Conservation (phyloP, 2,113 vertebrate genomes). For the Electrona antarctica region DNA sequence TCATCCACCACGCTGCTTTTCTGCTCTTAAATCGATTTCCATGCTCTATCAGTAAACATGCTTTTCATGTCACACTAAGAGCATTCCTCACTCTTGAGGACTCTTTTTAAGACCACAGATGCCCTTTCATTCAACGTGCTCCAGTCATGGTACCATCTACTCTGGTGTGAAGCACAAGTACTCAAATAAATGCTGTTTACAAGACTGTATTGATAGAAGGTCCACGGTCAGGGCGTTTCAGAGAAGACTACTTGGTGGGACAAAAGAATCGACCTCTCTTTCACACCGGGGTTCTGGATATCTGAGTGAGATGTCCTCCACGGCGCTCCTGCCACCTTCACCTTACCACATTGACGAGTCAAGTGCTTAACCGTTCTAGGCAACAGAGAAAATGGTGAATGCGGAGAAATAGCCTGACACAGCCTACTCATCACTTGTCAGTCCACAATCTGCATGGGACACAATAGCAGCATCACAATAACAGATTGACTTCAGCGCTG, state of each 20-base stretch:
- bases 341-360: slow-evolving; percentile 3
- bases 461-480: slow-evolving; percentile 33
- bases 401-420: slow-evolving; percentile 7
- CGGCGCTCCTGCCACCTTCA: neutral
- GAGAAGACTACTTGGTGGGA: neutral
- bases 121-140: slow-evolving; percentile 11
- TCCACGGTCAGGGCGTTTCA: neutral
- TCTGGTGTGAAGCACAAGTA: slow-evolving; percentile 8
- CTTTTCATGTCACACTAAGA: slow-evolving; percentile 63
- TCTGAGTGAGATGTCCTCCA: neutral
- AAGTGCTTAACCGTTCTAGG: slow-evolving; percentile 4
- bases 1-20: slow-evolving; percentile 50
- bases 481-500: slow-evolving; percentile 16
- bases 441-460: slow-evolving; percentile 7
- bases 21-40: slow-evolving; percentile 73
- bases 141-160: slow-evolving; percentile 6
- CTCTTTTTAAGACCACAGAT: slow-evolving; percentile 62
- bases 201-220: slow-evolving; percentile 1
- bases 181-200: slow-evolving; percentile 10
- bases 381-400: neutral
- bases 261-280: slow-evolving; percentile 10
- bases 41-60: slow-evolving; percentile 71
- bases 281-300: neutral
- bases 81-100: slow-evolving; percentile 60
- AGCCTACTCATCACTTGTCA: slow-evolving; percentile 14